These are phyloP conservation scores for Cercopithecus mona DNA, from an alignment of 2,113 vertebrate species.

Conservation along the genomic window DNA sequence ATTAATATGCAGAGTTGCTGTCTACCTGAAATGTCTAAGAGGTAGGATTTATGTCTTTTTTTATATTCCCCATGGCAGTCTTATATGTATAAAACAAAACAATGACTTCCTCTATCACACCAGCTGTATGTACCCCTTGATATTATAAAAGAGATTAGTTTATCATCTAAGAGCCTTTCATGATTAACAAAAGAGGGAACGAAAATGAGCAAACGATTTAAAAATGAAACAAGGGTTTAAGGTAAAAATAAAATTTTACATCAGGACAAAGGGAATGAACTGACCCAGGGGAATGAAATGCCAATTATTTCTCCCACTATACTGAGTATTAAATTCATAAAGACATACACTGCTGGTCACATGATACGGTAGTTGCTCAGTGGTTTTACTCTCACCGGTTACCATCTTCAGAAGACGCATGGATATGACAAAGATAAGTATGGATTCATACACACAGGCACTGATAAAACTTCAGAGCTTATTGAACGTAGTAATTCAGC, in stretches of 20 bases:
- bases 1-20: background rate
- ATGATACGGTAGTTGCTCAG: background rate
- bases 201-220: background rate
- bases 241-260: background rate
- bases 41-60: background rate
- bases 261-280: background rate
- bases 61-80: background rate
- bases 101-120: background rate
- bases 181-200: background rate
- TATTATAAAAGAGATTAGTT: background rate
- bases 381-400: background rate
- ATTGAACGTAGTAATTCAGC: slow-evolving; percentile 3
- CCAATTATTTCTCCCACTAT: background rate
- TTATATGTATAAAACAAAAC: background rate
- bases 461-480: background rate
- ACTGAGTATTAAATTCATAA: background rate
- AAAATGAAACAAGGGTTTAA: background rate
- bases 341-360: background rate
- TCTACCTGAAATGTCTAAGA: background rate
- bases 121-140: background rate
- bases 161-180: background rate
- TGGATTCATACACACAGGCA: background rate
- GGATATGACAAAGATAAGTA: background rate
- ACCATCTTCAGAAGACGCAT: background rate
- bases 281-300: background rate